phyloP scores from a whole-genome alignment of 2,888 invertebrate species.

The Helobdella robusta region DNA sequence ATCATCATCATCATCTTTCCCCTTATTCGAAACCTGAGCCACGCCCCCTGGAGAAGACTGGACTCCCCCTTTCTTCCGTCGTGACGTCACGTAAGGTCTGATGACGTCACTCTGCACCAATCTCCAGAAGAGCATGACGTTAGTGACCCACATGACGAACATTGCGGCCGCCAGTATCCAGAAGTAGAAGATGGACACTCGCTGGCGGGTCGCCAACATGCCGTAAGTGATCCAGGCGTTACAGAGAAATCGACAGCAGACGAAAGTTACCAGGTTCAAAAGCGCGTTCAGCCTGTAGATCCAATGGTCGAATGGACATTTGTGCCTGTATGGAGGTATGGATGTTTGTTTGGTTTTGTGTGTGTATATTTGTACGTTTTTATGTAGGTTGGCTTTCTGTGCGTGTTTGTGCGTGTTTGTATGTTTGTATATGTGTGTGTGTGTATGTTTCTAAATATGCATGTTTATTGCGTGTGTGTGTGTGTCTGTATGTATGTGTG shows the following conservation, averaged over 20 bases:
- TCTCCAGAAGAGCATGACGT: slow-evolving; percentile 45
- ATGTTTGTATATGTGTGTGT: too few species aligned
- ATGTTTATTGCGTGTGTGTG: too few species aligned
- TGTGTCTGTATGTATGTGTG: too few species aligned
- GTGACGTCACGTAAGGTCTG: slow-evolving; percentile 14
- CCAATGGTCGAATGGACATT: slow-evolving; percentile 38
- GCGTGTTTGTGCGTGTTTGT: too few species aligned
- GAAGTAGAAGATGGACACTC: slow-evolving; percentile 39
- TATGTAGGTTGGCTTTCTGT: too few species aligned
- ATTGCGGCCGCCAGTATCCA: slow-evolving; percentile 36
- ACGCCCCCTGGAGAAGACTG: too few species aligned
- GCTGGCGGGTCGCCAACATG: slow-evolving; percentile 37
- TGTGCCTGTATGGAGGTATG: slow-evolving; percentile 7
- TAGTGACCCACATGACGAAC: slow-evolving; percentile 41
- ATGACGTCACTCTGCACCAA: slow-evolving; percentile 45
- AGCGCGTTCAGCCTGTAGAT: slow-evolving; percentile 40
- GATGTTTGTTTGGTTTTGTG: too few species aligned
- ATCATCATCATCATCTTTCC: too few species aligned
- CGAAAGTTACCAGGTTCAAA: slow-evolving; percentile 44
- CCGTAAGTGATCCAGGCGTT: slow-evolving; percentile 39
- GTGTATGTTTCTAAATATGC: too few species aligned
- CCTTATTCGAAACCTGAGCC: too few species aligned
- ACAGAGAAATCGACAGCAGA: slow-evolving; percentile 40
- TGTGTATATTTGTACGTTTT: too few species aligned
- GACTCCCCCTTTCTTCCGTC: not conserved